A percentile compares a stretch with the other conserved stretches of the same genome.
phyloP scores from a whole-genome alignment of 2,113 vertebrate species.

The Cottus gobio region DNA sequence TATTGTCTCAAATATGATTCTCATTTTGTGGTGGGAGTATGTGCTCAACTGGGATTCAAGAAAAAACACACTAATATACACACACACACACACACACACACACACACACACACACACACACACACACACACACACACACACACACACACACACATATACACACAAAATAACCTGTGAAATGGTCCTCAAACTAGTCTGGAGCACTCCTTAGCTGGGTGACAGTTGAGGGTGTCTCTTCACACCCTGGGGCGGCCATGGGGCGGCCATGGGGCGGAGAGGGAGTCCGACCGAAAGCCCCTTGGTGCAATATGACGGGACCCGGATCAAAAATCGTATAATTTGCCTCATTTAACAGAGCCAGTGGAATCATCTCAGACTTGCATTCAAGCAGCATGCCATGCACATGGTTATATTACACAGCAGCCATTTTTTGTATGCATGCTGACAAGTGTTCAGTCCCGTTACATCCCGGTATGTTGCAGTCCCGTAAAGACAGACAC shows the following conservation, averaged over 20 bases:
- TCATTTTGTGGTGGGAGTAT: conserved; percentile 46
- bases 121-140: conserved; percentile 15
- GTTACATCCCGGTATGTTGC: conserved; percentile 24
- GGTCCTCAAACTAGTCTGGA: conserved; percentile 54
- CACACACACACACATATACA: background rate
- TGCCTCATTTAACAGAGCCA: conserved; percentile 56
- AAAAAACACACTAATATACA: conserved; percentile 20
- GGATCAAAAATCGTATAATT: conserved; percentile 40
- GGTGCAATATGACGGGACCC: conserved; percentile 26
- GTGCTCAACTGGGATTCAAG: conserved; percentile 46
- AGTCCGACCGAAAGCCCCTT: conserved; percentile 27
- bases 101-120: background rate
- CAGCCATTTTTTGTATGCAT: conserved; percentile 41
- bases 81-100: conserved; percentile 1
- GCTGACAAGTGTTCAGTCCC: conserved; percentile 16
- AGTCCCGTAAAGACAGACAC: conserved; percentile 36
- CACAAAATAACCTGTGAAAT: conserved; percentile 65
- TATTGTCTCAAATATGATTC: conserved; percentile 61
- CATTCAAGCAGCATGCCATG: conserved; percentile 10
- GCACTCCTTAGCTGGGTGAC: conserved; percentile 44
- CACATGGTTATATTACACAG: conserved; percentile 3
- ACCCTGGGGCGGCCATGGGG: conserved; percentile 38
- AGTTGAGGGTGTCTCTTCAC: conserved; percentile 34
- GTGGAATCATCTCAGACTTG: conserved; percentile 76
- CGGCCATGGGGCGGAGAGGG: conserved; percentile 65